These are phyloP conservation scores for Belonocnema kinseyi DNA, from an alignment of 1,140 invertebrate species.

Conservation along the genomic window DNA sequence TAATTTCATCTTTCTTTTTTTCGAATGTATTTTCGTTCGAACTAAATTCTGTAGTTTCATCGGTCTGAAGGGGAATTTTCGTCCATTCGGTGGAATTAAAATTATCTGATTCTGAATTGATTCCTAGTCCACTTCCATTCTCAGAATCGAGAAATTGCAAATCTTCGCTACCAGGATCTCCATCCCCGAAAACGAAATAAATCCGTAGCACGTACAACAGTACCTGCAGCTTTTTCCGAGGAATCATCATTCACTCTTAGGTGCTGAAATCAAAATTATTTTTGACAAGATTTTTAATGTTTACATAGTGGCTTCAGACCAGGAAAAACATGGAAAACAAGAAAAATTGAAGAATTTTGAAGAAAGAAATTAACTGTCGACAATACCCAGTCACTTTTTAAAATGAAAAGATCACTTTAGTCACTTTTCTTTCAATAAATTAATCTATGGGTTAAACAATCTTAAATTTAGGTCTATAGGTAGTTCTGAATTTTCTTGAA, in stretches of 20 bases:
- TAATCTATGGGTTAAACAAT: too few species aligned
- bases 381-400: too few species aligned
- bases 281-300: too few species aligned
- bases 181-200: conserved; percentile 44
- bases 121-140: not conserved
- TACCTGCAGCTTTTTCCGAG: conserved; percentile 46
- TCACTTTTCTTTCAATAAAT: too few species aligned
- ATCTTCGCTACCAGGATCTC: conserved; percentile 20
- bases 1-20: not conserved
- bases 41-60: conserved; percentile 1
- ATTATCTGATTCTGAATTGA: not conserved
- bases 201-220: conserved; percentile 47
- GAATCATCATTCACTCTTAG: conserved; percentile 44
- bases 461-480: too few species aligned
- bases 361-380: not conserved
- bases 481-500: too few species aligned
- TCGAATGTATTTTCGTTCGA: not conserved
- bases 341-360: too few species aligned
- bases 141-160: not conserved
- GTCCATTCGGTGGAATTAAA: not conserved
- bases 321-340: too few species aligned
- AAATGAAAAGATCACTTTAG: not conserved
- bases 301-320: too few species aligned
- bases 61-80: not conserved
- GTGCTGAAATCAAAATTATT: not conserved